Evolutionary conservation across 2,797 vertebrate species (phyloP).

Genomic region (Oreochromis grahami): DNA sequence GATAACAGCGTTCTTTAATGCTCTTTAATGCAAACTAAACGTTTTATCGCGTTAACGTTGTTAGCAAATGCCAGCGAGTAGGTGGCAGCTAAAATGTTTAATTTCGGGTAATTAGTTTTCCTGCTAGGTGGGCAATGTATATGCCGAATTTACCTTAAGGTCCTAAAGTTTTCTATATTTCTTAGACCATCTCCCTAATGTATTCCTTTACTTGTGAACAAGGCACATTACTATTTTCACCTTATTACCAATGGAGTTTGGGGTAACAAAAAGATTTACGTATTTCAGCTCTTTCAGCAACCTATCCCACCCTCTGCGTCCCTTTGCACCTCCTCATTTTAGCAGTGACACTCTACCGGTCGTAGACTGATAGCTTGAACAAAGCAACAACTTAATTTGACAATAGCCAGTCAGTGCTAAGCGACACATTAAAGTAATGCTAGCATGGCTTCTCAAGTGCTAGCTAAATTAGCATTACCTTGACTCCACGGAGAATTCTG

Average conservation of each 20-base stretch:
- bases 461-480: conserved; percentile 77
- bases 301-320: not conserved
- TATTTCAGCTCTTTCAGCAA: not conserved
- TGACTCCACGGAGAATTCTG: conserved; percentile 87
- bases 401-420: not conserved
- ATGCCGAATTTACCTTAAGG: conserved; percentile 5
- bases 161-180: not conserved
- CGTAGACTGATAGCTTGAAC: not conserved
- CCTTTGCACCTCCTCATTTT: not conserved
- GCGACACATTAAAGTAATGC: not conserved
- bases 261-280: not conserved
- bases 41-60: not conserved
- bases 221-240: rapidly evolving
- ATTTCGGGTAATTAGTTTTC: not conserved
- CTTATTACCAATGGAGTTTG: not conserved
- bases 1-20: not conserved
- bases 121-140: rapidly evolving
- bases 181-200: rapidly evolving
- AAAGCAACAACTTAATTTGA: not conserved
- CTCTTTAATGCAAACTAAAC: not conserved
- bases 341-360: not conserved
- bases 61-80: not conserved
- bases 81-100: not conserved
- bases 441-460: conserved; percentile 33
- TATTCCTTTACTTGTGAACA: not conserved